Percentiles rank a stretch among this genome's conserved stretches.
Evolutionary conservation across 1,140 invertebrate genomes (phyloP).

Genomic region (Cotesia chilonis): DNA sequence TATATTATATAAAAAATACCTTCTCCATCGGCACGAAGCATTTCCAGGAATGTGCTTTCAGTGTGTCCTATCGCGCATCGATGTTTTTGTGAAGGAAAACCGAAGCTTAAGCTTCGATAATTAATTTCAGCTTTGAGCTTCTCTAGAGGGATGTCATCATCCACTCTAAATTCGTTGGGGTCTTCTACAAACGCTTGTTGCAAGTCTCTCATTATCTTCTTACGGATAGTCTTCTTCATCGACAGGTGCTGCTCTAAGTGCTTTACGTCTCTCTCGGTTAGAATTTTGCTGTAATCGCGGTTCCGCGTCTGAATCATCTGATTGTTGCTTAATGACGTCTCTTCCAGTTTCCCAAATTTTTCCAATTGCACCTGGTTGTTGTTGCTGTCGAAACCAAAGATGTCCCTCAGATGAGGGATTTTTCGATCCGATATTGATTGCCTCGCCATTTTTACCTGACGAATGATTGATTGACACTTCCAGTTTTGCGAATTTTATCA

Average conservation of each 20-base stretch:
- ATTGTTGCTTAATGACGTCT: conserved; percentile 58
- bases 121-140: conserved; percentile 75
- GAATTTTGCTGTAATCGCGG: conserved; percentile 69
- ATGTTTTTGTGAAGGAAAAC: conserved; percentile 59
- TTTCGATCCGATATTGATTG: conserved; percentile 70
- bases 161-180: conserved; percentile 74
- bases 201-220: conserved; percentile 85
- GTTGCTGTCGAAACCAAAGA: conserved; percentile 70
- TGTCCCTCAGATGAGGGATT: conserved; percentile 75
- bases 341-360: conserved; percentile 51
- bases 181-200: conserved; percentile 80
- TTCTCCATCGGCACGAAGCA: conserved; percentile 68
- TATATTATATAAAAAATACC: conserved; percentile 18
- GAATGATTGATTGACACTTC: conserved; percentile 6
- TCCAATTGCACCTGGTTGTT: no score
- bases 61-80: conserved; percentile 66
- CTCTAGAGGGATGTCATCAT: conserved; percentile 72
- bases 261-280: conserved; percentile 76
- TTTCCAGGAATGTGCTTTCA: conserved; percentile 76
- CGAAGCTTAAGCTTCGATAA: conserved; percentile 73
- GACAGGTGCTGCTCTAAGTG: conserved; percentile 82
- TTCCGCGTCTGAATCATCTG: conserved; percentile 67
- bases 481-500: conserved; percentile 21
- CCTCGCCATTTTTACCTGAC: conserved; percentile 50
- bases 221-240: conserved; percentile 87